These are phyloP conservation scores for Echinops telfairi DNA, from an alignment of 2,113 vertebrate genomes.

Conservation along the genomic window DNA sequence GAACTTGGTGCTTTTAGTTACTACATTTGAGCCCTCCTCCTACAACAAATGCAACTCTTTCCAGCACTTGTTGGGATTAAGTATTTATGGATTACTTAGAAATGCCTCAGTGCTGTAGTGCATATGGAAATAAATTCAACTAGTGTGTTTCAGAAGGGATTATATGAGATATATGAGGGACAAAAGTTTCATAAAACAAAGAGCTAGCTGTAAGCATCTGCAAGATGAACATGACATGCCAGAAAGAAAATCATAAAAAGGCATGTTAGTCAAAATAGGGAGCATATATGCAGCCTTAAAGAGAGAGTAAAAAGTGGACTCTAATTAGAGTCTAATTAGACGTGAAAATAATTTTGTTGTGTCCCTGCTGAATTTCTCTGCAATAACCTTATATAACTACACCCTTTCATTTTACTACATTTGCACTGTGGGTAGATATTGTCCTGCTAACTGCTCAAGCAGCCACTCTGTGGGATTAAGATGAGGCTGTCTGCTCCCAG, in stretches of 20 bases:
- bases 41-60: not conserved
- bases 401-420: not conserved
- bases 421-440: too few relatives aligned
- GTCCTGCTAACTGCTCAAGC: too few relatives aligned
- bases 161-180: not conserved
- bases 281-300: not conserved
- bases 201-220: not conserved
- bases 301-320: not conserved
- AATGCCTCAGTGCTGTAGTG: not conserved
- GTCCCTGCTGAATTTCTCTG: not conserved
- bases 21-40: not conserved
- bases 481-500: too few relatives aligned
- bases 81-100: not conserved
- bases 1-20: conserved; percentile 6
- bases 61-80: not conserved
- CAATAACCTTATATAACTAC: not conserved
- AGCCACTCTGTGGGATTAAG: too few relatives aligned
- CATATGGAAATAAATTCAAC: not conserved
- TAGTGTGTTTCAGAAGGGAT: not conserved
- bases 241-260: conserved; percentile 31
- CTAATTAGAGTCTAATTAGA: conserved; percentile 6
- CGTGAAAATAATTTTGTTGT: not conserved
- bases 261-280: not conserved
- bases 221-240: not conserved
- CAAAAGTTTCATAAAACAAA: conserved; percentile 15